Conservation (phyloP, 2,888 invertebrate genomes). For the Seira musarum region DNA sequence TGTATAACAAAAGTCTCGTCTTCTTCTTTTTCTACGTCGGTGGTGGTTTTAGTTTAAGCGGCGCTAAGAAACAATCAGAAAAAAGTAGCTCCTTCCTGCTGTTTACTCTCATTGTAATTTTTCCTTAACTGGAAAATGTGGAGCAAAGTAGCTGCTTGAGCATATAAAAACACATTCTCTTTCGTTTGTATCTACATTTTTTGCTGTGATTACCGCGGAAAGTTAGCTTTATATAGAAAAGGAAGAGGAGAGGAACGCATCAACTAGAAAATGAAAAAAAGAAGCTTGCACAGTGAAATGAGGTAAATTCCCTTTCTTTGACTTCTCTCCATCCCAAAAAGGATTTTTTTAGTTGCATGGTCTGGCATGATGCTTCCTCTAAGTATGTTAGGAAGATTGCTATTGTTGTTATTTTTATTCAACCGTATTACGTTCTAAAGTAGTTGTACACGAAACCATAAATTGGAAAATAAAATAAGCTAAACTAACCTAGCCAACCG, state of each 20-base stretch:
- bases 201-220: slow-evolving; percentile 3
- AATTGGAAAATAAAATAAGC: slow-evolving; percentile 57
- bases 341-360: too few species aligned
- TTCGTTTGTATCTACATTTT: background rate
- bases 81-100: slow-evolving; percentile 7
- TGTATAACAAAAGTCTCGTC: too few species aligned
- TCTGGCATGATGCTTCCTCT: background rate
- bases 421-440: slow-evolving; percentile 12
- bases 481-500: slow-evolving; percentile 45
- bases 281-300: background rate
- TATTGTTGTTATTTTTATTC: slow-evolving; percentile 10
- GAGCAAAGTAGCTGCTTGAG: slow-evolving; percentile 4
- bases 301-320: slow-evolving; percentile 4
- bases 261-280: slow-evolving; percentile 8
- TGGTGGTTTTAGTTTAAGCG: background rate
- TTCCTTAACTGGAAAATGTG: slow-evolving; percentile 5
- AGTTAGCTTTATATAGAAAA: background rate
- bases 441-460: slow-evolving; percentile 31
- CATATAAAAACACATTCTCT: background rate
- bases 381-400: slow-evolving; percentile 6
- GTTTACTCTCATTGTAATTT: slow-evolving; percentile 12
- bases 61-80: background rate
- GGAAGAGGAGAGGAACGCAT: background rate
- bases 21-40: too few species aligned
- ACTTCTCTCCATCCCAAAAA: background rate